Evolutionary conservation across 1,140 invertebrate genomes (phyloP), one percentile per base, ranked within the genome.

Genomic region (Magallana ariakensis): DNA sequence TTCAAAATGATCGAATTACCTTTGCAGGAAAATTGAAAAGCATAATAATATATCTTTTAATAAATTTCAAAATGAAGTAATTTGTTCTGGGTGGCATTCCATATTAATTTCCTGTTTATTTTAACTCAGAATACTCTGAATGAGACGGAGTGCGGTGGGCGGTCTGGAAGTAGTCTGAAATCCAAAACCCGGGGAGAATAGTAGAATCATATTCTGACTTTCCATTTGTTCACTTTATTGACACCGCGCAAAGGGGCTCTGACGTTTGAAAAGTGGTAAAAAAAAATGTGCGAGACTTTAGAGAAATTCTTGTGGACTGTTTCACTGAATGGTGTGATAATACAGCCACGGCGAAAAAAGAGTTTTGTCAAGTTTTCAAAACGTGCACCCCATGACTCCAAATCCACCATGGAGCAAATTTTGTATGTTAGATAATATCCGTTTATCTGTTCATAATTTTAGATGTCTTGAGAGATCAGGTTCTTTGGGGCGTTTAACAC

Each of bases 401-500:
- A 10, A 22, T n/a, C 16, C 80, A 15, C 15, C 33, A 75, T 26
- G 66, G 46, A 22, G 80, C 54, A n/a, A 82, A 54, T 82, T 82
- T 82, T 80, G 22, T 33, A 53, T 16, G 46, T 56, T 54, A 82
- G 26, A 81, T 88, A 85, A 88, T 83, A 58, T 75, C 80, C 70
- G 82, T 85, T 85, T 55, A 85, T 60, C 46, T 60, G 55, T 55
- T 56, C 60, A 83, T 87, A 87, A 89, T 89, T 88, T 88, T 33
- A 88, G 86, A 82, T 70, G 85, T 58, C 83, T 70, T 84, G 87
- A 80, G 11, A 85, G 83, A 54, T 83, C 83, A 57, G 75, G 56
- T 89, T 85, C 70, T 85, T 82, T 84, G n/a, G 54, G 15, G 54
- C 80, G 54, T 82, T 82, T 82, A 82, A 82, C 80, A 82, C 54